phyloP scores from a whole-genome alignment of 1,140 invertebrate species.

The Sarcophaga peregrina region DNA sequence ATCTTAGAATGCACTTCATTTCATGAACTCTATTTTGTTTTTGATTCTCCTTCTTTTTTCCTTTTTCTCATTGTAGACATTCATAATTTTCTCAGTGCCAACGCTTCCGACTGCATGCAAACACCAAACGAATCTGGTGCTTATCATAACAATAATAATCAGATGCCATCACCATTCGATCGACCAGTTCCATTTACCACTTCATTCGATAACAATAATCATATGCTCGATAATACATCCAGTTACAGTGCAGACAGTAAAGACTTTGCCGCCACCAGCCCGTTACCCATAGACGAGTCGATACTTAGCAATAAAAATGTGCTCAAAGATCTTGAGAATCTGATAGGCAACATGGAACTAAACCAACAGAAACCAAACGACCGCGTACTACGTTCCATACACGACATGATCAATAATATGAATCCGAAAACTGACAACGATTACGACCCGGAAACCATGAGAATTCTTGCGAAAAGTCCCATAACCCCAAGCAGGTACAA shows the following conservation, averaged over 20 bases:
- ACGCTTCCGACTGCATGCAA: slow-evolving; percentile 62
- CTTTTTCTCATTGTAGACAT: slow-evolving; percentile 55
- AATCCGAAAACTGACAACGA: slow-evolving; percentile 3
- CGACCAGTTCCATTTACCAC: slow-evolving; percentile 26
- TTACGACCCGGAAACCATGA: slow-evolving; percentile 60
- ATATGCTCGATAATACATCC: slow-evolving; percentile 39
- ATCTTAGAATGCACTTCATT: background rate
- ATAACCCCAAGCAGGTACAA: slow-evolving; percentile 52
- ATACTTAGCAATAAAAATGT: slow-evolving; percentile 50
- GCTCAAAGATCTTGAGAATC: slow-evolving; percentile 64
- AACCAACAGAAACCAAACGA: slow-evolving; percentile 64
- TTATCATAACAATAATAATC: slow-evolving; percentile 32
- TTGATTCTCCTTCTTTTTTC: slow-evolving; percentile 37
- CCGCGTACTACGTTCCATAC: slow-evolving; percentile 60
- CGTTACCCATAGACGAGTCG: slow-evolving; percentile 57
- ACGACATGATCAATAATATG: slow-evolving; percentile 59
- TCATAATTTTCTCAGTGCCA: slow-evolving; percentile 62
- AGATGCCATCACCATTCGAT: slow-evolving; percentile 28
- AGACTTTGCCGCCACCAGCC: slow-evolving; percentile 50
- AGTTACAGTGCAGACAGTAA: slow-evolving; percentile 39
- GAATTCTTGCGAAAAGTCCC: slow-evolving; percentile 63
- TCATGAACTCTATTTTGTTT: slow-evolving; percentile 36
- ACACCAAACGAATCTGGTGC: slow-evolving; percentile 49
- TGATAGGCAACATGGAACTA: slow-evolving; percentile 65
- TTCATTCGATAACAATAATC: slow-evolving; percentile 30